Evolutionary conservation across 2,797 vertebrate genomes (phyloP).

Genomic region (Artibeus lituratus): DNA sequence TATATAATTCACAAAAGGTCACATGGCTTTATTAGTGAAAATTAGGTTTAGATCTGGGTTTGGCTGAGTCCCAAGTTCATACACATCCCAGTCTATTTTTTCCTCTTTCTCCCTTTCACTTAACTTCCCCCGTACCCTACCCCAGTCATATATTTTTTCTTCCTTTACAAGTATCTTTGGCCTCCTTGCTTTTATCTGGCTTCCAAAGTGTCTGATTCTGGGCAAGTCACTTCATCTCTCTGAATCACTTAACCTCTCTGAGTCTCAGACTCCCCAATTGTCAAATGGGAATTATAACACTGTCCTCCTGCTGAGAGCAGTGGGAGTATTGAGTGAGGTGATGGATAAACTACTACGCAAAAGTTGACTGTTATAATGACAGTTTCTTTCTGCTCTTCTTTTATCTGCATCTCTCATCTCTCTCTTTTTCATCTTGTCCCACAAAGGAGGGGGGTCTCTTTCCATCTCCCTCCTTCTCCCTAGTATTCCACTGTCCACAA

Average conservation of each 20-base stretch:
- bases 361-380: conserved; percentile 17
- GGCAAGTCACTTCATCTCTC: conserved; percentile 32
- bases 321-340: background rate
- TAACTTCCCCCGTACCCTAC: rapidly evolving
- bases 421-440: background rate
- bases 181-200: conserved; percentile 50
- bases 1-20: background rate
- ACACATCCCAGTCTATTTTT: background rate
- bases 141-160: background rate
- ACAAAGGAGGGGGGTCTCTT: background rate
- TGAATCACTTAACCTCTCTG: conserved; percentile 50
- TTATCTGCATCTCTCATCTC: background rate
- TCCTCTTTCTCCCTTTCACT: background rate
- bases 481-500: background rate
- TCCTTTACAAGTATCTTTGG: conserved; percentile 18
- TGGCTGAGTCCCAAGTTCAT: background rate
- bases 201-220: background rate
- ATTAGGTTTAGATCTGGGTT: background rate
- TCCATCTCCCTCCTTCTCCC: background rate
- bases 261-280: background rate
- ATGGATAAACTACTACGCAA: background rate
- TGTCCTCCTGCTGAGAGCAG: background rate
- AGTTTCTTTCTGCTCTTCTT: conserved; percentile 21
- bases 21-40: background rate
- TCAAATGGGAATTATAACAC: background rate